Percentiles rank a stretch among this genome's conserved stretches.
These are phyloP conservation scores for Leucoma salicis DNA, from an alignment of 2,888 invertebrate genomes.

Conservation along the genomic window DNA sequence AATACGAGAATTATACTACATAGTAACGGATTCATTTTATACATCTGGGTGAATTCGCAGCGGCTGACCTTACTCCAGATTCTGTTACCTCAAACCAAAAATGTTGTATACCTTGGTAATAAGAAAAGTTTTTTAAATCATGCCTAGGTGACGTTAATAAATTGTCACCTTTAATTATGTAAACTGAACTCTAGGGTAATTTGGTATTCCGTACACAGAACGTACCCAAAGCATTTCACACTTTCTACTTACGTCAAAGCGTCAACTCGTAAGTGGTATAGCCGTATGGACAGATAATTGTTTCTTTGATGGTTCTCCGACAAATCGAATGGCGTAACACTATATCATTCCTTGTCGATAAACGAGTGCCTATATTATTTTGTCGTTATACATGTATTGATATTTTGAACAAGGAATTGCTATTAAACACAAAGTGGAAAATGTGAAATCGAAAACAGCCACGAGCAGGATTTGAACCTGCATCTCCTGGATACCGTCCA, in stretches of 20 bases:
- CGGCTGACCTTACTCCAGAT: slow-evolving; percentile 35
- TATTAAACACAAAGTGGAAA: too few species aligned
- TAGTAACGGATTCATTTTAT: slow-evolving; percentile 14
- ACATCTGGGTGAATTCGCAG: slow-evolving; percentile 13
- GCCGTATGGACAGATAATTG: too few species aligned
- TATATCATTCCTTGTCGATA: too few species aligned
- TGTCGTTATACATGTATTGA: too few species aligned
- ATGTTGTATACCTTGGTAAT: slow-evolving; percentile 34
- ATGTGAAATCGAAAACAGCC: too few species aligned
- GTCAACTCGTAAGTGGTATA: slow-evolving; percentile 48
- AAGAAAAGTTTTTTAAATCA: slow-evolving; percentile 17
- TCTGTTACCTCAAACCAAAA: slow-evolving; percentile 15
- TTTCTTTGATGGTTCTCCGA: too few species aligned
- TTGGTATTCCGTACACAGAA: slow-evolving; percentile 55
- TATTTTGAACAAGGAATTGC: too few species aligned
- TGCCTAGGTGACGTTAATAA: slow-evolving; percentile 23
- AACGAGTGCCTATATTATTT: too few species aligned
- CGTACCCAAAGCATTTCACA: slow-evolving; percentile 62
- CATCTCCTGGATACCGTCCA: too few species aligned
- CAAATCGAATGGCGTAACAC: too few species aligned
- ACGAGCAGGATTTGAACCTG: too few species aligned
- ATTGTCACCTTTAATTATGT: slow-evolving; percentile 36
- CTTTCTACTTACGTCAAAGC: slow-evolving; percentile 71
- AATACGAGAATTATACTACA: slow-evolving; percentile 2
- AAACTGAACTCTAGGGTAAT: slow-evolving; percentile 35